Base-by-base conservation (phyloP, 2,888 invertebrate species). In the Uloborus plumipes region DNA sequence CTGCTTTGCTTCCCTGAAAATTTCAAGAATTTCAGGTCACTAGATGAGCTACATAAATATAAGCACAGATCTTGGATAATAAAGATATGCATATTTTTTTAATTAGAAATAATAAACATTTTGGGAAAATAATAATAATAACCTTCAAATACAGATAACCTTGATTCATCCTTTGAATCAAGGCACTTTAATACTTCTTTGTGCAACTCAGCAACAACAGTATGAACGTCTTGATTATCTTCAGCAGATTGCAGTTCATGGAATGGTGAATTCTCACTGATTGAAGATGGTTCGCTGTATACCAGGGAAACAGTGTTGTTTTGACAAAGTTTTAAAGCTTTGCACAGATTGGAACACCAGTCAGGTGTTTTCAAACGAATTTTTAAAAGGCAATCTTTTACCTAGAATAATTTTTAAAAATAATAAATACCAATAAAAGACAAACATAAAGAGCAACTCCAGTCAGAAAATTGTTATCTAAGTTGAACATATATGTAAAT, bases 281-380 rank as follows among this genome's bases (percentile, higher is more conserved):
- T 6, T 13, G 62, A 53, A 3, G 55, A 31, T 26, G 62, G 11
- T 16, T n/a, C 16, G 73, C 58, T 81, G 16, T 82, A 64, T 47
- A 58, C 55, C 61, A 97, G 90, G 0, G 96, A 93, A 76, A 95
- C 91, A 13, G 96, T 95, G 87, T 95, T 96, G 86, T 94, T 94
- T 31, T 94, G 92, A 89, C 95, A 96, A 65, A 97, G 90, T 78
- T 92, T 92, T 86, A 97, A 93, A 90, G 97, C 97, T 73, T 93
- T 92, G 87, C 94, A 92, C 9, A 96, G 93, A 86, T 94, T 92
- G 39, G 93, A 92, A 65, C 93, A 91, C 98, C 98, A 98, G 86
- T 96, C 92, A 0, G 93, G 93, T 0, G 96, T 94, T 89, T 95
- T 96, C 39, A 97, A 90, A 50, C 92, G 91, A 62, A 97, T 92